These are phyloP conservation scores for Scaptodrosophila latifasciaeformis DNA, from an alignment of 2,888 invertebrate species.

Conservation along the genomic window DNA sequence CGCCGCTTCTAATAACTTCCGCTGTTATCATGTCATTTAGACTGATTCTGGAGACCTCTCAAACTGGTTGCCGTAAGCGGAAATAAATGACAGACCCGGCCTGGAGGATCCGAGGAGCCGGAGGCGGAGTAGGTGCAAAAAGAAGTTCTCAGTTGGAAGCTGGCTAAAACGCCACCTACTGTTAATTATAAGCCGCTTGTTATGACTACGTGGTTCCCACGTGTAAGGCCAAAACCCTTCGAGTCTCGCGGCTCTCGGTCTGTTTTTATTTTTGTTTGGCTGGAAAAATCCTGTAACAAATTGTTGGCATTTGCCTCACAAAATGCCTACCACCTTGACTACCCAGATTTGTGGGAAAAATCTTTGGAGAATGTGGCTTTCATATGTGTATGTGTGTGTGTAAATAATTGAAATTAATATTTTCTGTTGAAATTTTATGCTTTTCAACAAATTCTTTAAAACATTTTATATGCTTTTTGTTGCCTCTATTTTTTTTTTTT, in stretches of 20 bases:
- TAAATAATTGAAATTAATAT: conserved; percentile 69
- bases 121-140: not conserved
- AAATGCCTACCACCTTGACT: conserved; percentile 37
- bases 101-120: not conserved
- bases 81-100: not conserved
- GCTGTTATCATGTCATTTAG: conserved; percentile 32
- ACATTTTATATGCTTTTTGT: conserved; percentile 39
- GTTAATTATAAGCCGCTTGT: conserved; percentile 53
- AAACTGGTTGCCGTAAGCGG: not conserved
- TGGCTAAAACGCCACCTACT: conserved; percentile 51
- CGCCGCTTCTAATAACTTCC: conserved; percentile 55
- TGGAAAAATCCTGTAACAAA: conserved; percentile 58
- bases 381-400: conserved; percentile 13
- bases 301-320: conserved; percentile 64
- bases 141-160: not conserved
- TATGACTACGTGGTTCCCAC: conserved; percentile 34
- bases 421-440: conserved; percentile 41
- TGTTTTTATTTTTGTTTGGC: not conserved
- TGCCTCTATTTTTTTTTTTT: not conserved
- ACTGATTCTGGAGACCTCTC: too few species aligned
- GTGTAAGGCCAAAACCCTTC: conserved; percentile 15
- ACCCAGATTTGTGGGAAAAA: conserved; percentile 30
- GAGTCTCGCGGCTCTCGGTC: not conserved
- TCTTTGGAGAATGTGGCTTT: conserved; percentile 18
- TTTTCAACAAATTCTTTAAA: conserved; percentile 44